Percentiles rank a stretch among this genome's conserved stretches.
Conservation (phyloP, 2,888 invertebrate species). For the Acheta domesticus region DNA sequence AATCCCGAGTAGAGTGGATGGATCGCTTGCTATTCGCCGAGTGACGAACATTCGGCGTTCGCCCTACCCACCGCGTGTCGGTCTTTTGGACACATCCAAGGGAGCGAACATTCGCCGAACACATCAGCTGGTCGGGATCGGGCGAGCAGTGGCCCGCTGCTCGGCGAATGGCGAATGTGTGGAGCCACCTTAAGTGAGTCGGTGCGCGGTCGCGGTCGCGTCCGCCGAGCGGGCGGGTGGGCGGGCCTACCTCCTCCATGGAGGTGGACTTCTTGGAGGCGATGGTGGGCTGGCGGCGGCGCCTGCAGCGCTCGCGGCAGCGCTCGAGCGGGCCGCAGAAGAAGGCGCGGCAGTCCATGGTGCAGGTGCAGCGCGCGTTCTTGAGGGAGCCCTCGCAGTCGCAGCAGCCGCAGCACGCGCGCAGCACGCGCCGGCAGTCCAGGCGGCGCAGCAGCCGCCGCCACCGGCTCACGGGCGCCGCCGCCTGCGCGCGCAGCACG, state of each 20-base stretch:
- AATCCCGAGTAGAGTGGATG: too few relatives aligned
- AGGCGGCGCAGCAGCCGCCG: background rate
- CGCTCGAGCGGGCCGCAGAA: constrained; percentile 2
- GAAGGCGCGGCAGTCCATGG: background rate
- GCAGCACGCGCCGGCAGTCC: background rate
- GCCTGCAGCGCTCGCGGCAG: background rate
- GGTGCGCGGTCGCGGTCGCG: too few relatives aligned
- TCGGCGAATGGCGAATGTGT: too few relatives aligned
- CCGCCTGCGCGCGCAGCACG: background rate
- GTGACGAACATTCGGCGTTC: too few relatives aligned
- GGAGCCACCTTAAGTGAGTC: too few relatives aligned
- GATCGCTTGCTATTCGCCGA: too few relatives aligned
- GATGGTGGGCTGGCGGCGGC: background rate
- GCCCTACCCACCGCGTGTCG: too few relatives aligned
- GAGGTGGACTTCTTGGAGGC: constrained; percentile 1
- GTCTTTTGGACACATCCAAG: too few relatives aligned
- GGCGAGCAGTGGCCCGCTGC: too few relatives aligned
- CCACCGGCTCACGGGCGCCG: background rate
- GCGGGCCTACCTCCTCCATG: background rate
- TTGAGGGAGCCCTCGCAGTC: constrained; percentile 7
- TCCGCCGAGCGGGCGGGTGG: background rate
- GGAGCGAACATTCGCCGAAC: too few relatives aligned
- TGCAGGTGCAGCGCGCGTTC: constrained; percentile 7
- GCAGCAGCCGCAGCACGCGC: background rate
- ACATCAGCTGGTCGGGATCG: too few relatives aligned